phyloP scores from a whole-genome alignment of 2,113 vertebrate species.

The Lasiurus borealis region DNA sequence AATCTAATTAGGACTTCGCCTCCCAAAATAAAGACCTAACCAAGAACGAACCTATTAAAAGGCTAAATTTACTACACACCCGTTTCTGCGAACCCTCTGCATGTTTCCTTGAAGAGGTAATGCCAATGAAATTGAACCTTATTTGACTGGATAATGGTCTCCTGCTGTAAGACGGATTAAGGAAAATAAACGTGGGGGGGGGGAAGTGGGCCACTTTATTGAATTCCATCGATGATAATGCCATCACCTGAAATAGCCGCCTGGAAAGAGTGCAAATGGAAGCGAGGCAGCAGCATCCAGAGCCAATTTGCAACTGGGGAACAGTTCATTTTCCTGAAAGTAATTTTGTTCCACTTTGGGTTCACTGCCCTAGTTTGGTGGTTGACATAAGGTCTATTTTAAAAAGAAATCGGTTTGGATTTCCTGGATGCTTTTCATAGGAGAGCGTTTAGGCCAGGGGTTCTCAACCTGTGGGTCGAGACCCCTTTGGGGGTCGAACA shows the following conservation, averaged over 20 bases:
- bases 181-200: conserved; percentile 81
- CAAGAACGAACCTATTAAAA: conserved; percentile 89
- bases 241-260: conserved; percentile 75
- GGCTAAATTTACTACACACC: conserved; percentile 85
- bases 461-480: too few relatives aligned
- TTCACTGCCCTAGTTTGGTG: conserved; percentile 62
- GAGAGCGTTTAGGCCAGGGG: not conserved
- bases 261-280: conserved; percentile 70
- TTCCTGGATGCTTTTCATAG: not conserved
- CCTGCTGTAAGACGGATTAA: conserved; percentile 83
- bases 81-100: conserved; percentile 81
- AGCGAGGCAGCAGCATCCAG: conserved; percentile 50
- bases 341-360: conserved; percentile 67
- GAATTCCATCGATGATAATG: conserved; percentile 73
- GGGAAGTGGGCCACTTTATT: conserved; percentile 68
- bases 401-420: not conserved
- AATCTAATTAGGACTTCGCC: conserved; percentile 88
- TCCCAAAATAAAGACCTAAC: conserved; percentile 89
- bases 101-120: conserved; percentile 78
- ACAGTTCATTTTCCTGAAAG: conserved; percentile 71
- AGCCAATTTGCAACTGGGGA: conserved; percentile 65
- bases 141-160: conserved; percentile 85
- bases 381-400: not conserved
- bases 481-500: too few relatives aligned
- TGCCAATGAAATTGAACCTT: conserved; percentile 81